Conservation (phyloP, 1,140 invertebrate genomes). For the Calosoma granatense region DNA sequence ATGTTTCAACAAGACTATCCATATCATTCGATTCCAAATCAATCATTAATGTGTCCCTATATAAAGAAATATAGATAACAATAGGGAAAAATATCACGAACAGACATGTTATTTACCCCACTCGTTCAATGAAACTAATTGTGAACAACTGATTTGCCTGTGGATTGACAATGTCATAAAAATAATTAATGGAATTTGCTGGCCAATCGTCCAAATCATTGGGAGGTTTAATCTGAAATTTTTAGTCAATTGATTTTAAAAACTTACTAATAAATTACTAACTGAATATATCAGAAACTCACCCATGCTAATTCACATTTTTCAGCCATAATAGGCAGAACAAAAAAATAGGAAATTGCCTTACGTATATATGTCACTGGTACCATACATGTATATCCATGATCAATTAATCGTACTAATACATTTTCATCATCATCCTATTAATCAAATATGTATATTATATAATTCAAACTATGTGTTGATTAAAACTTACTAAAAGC, state of each 20-base stretch:
- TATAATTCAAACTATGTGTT: background rate
- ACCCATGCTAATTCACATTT: conserved; percentile 1
- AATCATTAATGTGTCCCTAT: background rate
- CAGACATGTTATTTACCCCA: too few relatives aligned
- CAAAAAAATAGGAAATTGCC: background rate
- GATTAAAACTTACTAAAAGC: background rate
- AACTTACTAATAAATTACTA: background rate
- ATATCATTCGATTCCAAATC: background rate
- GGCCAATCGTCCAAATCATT: background rate
- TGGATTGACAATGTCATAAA: background rate
- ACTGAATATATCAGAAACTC: background rate
- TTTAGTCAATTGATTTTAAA: background rate
- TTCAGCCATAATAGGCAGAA: background rate
- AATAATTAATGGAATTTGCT: background rate
- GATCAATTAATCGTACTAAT: background rate
- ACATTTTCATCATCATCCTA: background rate
- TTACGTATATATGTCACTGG: background rate
- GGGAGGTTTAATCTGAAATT: background rate
- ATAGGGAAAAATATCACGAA: too few relatives aligned
- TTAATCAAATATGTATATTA: background rate
- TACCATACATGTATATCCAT: background rate
- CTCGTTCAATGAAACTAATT: background rate
- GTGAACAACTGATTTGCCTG: background rate
- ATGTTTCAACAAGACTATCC: background rate
- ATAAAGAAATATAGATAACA: too few relatives aligned